These are phyloP conservation scores for Zootoca vivipara DNA, from an alignment of 2,113 vertebrate species.

Conservation along the genomic window DNA sequence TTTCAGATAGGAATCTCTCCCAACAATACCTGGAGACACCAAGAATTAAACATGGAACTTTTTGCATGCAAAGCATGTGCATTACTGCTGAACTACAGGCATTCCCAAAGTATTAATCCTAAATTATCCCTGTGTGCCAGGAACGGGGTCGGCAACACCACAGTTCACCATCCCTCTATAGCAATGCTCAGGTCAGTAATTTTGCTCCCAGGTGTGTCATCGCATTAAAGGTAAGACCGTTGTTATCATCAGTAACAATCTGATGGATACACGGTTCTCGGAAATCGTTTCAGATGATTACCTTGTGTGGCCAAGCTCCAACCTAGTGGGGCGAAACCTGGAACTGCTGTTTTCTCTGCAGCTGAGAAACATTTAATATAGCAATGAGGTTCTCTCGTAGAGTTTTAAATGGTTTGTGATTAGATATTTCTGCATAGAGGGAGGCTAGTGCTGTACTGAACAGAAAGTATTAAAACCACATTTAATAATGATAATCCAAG, in stretches of 20 bases:
- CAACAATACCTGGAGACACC: background rate
- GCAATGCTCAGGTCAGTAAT: background rate
- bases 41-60: background rate
- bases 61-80: background rate
- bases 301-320: background rate
- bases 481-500: slow-evolving; percentile 28
- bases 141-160: background rate
- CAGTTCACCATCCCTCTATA: background rate
- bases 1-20: background rate
- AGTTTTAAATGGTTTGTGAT: slow-evolving; percentile 13
- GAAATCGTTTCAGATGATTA: background rate
- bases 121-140: background rate
- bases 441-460: background rate
- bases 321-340: background rate
- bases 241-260: background rate
- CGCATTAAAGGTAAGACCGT: background rate
- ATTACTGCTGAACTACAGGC: background rate
- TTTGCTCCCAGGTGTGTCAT: background rate
- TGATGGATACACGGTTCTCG: background rate
- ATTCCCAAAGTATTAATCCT: background rate
- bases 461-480: slow-evolving; percentile 34
- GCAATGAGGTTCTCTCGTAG: background rate
- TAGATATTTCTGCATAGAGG: slow-evolving; percentile 14
- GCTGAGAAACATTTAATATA: slow-evolving; percentile 11
- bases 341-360: background rate